Evolutionary conservation across 2,113 vertebrate genomes (phyloP).

Genomic region (Python bivittatus): DNA sequence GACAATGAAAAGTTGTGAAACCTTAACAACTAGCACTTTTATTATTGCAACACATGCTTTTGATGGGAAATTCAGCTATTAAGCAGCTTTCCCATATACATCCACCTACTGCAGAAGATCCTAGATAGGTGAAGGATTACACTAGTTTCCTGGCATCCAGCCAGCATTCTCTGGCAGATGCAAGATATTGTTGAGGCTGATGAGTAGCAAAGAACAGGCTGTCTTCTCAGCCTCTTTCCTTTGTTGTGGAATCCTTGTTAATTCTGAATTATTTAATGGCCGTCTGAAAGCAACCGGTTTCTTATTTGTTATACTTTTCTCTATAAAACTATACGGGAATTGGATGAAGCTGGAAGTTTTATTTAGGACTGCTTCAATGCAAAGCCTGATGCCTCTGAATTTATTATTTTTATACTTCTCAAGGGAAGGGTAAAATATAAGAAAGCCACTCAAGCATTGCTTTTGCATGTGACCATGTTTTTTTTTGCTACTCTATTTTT

Average conservation of each 20-base stretch:
- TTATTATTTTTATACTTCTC: background rate
- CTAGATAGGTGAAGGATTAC: background rate
- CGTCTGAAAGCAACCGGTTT: background rate
- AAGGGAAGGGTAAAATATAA: background rate
- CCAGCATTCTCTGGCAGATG: background rate
- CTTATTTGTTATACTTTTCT: background rate
- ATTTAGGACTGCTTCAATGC: background rate
- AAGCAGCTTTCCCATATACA: background rate
- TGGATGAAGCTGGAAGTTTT: background rate
- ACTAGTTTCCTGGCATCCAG: background rate
- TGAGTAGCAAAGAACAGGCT: background rate
- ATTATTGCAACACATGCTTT: background rate
- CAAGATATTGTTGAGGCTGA: background rate
- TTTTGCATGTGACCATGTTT: background rate
- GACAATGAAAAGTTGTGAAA: background rate
- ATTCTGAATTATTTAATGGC: background rate
- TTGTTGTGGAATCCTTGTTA: background rate
- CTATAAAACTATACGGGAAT: background rate
- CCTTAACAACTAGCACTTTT: background rate
- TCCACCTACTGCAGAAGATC: background rate
- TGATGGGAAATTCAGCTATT: background rate
- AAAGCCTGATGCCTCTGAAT: background rate
- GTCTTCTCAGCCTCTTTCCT: background rate
- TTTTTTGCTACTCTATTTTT: background rate
- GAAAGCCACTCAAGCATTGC: background rate